Evolutionary conservation across 2,797 vertebrate genomes (phyloP).

Genomic region (Setipinna tenuifilis): DNA sequence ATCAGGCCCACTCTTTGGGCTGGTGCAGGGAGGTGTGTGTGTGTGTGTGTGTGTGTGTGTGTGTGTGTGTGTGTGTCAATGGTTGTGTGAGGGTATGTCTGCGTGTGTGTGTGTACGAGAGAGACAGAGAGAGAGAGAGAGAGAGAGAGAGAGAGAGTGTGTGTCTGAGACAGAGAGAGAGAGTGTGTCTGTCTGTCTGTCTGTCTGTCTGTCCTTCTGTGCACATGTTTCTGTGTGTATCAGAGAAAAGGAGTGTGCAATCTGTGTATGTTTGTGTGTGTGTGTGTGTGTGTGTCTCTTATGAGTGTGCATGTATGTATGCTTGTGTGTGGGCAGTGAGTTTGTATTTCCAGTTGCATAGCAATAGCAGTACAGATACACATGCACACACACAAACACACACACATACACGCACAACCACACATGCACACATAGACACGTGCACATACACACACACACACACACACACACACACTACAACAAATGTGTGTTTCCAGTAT

Average conservation of each 20-base stretch:
- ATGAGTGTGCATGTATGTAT: background rate
- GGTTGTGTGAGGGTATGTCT: background rate
- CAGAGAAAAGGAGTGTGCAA: too few species aligned
- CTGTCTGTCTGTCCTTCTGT: conserved; percentile 31
- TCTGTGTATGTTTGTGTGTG: background rate
- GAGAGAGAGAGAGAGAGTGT: conserved; percentile 17
- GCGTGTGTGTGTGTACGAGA: background rate
- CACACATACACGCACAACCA: too few species aligned
- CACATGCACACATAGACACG: too few species aligned
- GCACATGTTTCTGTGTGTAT: conserved; percentile 38
- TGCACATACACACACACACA: too few species aligned
- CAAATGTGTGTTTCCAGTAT: background rate
- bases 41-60: conserved; percentile 37
- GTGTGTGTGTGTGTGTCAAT: background rate
- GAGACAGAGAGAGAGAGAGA: background rate
- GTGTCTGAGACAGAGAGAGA: too few species aligned
- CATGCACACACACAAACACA: too few species aligned
- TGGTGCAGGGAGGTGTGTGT: conserved; percentile 57
- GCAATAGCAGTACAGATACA: too few species aligned
- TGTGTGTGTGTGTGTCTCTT: background rate
- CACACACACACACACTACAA: too few species aligned
- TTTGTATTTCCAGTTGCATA: too few species aligned
- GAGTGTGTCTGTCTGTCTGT: conserved; percentile 19
- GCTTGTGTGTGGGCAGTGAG: too few species aligned
- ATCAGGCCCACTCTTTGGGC: conserved; percentile 71